Evolutionary conservation across 2,888 invertebrate genomes (phyloP), one percentile per base, ranked within the genome.

Genomic region (Electrophaes corylata): DNA sequence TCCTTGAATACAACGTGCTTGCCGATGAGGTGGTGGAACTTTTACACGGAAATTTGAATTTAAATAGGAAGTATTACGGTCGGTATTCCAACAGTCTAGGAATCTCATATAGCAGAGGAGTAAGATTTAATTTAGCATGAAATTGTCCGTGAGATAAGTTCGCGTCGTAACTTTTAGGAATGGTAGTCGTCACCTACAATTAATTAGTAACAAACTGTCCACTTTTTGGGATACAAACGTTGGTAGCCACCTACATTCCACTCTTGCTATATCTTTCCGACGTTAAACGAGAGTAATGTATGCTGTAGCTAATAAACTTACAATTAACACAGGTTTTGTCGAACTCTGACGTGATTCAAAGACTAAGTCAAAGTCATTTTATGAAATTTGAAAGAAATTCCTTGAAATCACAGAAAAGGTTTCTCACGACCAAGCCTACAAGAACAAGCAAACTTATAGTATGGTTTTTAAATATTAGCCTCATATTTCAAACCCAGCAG

Each of bases 101-200:
- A 2, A 29, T 26, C 41, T 49, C 37, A 44, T 48, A 55, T 12
- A 33, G 6, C 40, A 18, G 19, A 49, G 31, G 14, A 35, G 20
- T 37, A 57, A 57, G 49, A 62, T 65, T 62, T 47, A 62, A 65
- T 65, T 65, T 57, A 47, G 51, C 29, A 43, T 45, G 53, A 48
- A 49, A 50, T 57, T 57, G 55, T 62, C 31, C 37, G 19, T 14
- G 47, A 60, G 31, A 52, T 59, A 48, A 14, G 48, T 39, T 44
- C 37, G 44, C 44, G 47, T n/a, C 26, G 19, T 43, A 59, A 50
- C 40, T 54, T 59, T 16, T 14, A n/a, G 16, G 18, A 41, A 29
- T 33, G 10, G n/a, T 26, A 26, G n/a, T 14, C 31, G 19, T 44
- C 20, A 41, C 23, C 47, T 12, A 31, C 40, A 19, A 43, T 39